Conservation (phyloP, 2,797 vertebrate species). For the Sylvia borin region DNA sequence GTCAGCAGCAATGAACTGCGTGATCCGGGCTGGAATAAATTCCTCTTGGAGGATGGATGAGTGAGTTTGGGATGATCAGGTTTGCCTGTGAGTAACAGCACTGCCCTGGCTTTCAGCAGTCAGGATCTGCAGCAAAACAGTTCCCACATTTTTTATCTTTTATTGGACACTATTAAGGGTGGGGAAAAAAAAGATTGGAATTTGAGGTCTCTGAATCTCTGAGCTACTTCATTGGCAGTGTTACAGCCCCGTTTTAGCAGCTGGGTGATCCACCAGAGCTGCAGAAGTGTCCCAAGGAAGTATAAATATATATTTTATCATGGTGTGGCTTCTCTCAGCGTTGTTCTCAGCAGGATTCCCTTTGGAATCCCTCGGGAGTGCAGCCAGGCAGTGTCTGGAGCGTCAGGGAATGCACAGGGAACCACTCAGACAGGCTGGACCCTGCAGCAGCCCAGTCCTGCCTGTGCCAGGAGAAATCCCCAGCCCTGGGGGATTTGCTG, state of each 20-base stretch:
- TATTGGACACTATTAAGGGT: neutral
- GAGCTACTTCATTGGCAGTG: neutral
- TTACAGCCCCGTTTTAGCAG: neutral
- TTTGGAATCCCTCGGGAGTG: neutral
- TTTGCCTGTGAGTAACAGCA: conserved; percentile 34
- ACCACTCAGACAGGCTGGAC: neutral
- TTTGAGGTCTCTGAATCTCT: neutral
- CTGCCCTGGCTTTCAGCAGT: conserved; percentile 19
- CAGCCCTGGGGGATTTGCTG: neutral
- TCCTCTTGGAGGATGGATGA: neutral
- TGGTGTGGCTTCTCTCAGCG: neutral
- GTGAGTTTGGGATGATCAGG: conserved; percentile 1
- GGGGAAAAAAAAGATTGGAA: neutral
- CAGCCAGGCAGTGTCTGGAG: neutral
- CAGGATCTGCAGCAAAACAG: neutral
- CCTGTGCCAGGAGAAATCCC: neutral
- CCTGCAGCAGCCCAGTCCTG: neutral
- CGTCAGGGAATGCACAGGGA: neutral
- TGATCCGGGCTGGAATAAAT: neutral
- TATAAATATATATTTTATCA: neutral
- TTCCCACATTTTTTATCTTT: neutral
- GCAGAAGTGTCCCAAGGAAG: neutral
- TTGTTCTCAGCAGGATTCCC: neutral
- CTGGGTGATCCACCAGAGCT: neutral
- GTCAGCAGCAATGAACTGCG: neutral